A percentile compares a stretch with the other conserved stretches of the same genome.
phyloP scores from a whole-genome alignment of 2,113 vertebrate species.

The Nannobrachium achirus region DNA sequence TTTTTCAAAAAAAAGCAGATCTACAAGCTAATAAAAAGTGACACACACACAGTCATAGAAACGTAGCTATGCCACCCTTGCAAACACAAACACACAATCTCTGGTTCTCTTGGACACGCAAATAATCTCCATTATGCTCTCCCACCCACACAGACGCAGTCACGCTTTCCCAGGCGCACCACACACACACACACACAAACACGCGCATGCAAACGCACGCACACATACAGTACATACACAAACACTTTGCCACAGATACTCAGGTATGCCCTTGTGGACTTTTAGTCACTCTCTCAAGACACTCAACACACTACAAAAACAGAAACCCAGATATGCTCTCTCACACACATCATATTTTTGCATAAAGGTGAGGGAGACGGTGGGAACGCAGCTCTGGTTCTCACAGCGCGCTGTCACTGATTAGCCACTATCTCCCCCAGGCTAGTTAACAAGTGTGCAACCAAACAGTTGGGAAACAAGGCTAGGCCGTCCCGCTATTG shows the following conservation, averaged over 20 bases:
- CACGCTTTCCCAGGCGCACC: too few relatives aligned
- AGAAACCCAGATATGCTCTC: slow-evolving; percentile 35
- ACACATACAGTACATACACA: too few relatives aligned
- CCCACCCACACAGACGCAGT: too few relatives aligned
- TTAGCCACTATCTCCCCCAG: slow-evolving; percentile 60
- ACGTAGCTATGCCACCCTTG: not conserved
- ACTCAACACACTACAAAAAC: slow-evolving; percentile 8
- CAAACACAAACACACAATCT: too few relatives aligned
- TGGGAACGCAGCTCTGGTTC: slow-evolving; percentile 60
- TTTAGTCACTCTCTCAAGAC: not conserved
- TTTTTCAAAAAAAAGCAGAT: too few relatives aligned
- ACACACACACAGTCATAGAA: too few relatives aligned
- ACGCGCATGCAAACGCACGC: slow-evolving; percentile 5
- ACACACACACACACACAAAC: slow-evolving; percentile 19
- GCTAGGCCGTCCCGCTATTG: too few relatives aligned
- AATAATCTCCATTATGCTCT: too few relatives aligned
- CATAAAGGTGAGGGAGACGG: slow-evolving; percentile 17
- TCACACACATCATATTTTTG: slow-evolving; percentile 15
- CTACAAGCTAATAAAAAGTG: too few relatives aligned
- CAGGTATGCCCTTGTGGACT: slow-evolving; percentile 9
- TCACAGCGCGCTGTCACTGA: slow-evolving; percentile 68
- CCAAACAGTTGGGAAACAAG: not conserved
- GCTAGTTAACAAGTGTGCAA: slow-evolving; percentile 41
- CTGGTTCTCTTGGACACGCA: too few relatives aligned
- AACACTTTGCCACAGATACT: slow-evolving; percentile 14